Evolutionary conservation across 2,888 invertebrate species (phyloP).

Genomic region (Trissolcus brochymenae): DNA sequence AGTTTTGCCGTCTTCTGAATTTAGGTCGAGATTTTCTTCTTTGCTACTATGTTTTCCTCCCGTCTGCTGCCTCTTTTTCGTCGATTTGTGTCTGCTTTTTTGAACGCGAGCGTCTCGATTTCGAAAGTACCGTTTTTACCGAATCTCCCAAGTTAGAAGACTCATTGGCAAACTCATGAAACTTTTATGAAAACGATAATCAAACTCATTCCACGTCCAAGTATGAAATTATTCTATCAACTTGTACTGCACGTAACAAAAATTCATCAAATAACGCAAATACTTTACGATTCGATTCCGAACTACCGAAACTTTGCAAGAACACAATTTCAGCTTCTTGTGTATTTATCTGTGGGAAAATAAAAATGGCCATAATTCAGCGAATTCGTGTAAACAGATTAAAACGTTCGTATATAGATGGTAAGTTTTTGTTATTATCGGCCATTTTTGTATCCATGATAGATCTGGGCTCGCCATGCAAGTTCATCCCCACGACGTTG

Average conservation of each 20-base stretch:
- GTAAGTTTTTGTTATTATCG: constrained; percentile 1
- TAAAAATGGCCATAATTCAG: constrained; percentile 14
- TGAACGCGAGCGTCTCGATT: constrained; percentile 50
- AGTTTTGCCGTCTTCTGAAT: constrained; percentile 73
- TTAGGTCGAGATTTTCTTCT: constrained; percentile 71
- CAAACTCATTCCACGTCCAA: constrained; percentile 58
- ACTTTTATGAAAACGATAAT: constrained; percentile 67
- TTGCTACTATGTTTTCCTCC: constrained; percentile 39
- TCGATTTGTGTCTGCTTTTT: constrained; percentile 51
- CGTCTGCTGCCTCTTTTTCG: constrained; percentile 49
- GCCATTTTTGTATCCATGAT: constrained; percentile 52
- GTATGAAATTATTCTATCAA: constrained; percentile 56
- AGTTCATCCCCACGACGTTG: constrained; percentile 35
- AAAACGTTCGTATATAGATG: background rate
- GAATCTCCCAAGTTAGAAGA: constrained; percentile 55
- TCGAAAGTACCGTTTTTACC: constrained; percentile 54
- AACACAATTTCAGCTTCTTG: constrained; percentile 18
- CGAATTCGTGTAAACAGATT: constrained; percentile 26
- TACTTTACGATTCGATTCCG: constrained; percentile 41
- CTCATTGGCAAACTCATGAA: constrained; percentile 69
- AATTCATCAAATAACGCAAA: constrained; percentile 51
- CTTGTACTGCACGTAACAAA: constrained; percentile 44
- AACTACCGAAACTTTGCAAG: constrained; percentile 34
- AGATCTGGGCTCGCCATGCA: constrained; percentile 33
- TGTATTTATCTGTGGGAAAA: constrained; percentile 13